A percentile compares a stretch with the other conserved stretches of the same genome.
Evolutionary conservation across 2,888 invertebrate species (phyloP).

Genomic region (Tipula confusa): DNA sequence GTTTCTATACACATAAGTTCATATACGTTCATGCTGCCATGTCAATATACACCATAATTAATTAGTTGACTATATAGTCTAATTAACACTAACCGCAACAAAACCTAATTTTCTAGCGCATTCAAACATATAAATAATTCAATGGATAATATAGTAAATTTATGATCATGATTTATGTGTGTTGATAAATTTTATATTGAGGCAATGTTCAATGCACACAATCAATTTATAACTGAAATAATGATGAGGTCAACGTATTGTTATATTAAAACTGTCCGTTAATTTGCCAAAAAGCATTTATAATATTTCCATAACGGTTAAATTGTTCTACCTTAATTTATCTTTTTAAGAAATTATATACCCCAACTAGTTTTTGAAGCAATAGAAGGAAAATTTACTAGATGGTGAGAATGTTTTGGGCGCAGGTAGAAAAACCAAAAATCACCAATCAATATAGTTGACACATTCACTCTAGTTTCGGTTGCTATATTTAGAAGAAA

Average conservation of each 20-base stretch:
- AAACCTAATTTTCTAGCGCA: not conserved
- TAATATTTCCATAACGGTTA: not conserved
- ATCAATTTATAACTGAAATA: not conserved
- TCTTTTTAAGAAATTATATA: not conserved
- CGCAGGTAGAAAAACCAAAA: not conserved
- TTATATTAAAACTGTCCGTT: not conserved
- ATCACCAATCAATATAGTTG: not conserved
- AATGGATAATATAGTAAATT: not conserved
- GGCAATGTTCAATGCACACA: not conserved
- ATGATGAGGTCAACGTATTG: not conserved
- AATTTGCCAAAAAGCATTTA: not conserved
- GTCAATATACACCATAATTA: not conserved
- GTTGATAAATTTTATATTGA: not conserved
- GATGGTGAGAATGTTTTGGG: not conserved
- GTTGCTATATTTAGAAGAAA: not conserved
- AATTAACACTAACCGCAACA: not conserved
- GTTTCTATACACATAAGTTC: not conserved
- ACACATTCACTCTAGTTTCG: not conserved
- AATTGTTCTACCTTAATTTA: not conserved
- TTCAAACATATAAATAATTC: not conserved
- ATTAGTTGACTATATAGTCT: not conserved
- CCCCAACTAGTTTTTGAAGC: not conserved
- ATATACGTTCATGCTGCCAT: not conserved
- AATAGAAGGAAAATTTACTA: not conserved
- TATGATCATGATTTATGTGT: not conserved